Evolutionary conservation across 35 echinoderm and acorn worm genomes (phyloP), one percentile per base, ranked within the genome.

Genomic region (Ophiothrix spiculata): DNA sequence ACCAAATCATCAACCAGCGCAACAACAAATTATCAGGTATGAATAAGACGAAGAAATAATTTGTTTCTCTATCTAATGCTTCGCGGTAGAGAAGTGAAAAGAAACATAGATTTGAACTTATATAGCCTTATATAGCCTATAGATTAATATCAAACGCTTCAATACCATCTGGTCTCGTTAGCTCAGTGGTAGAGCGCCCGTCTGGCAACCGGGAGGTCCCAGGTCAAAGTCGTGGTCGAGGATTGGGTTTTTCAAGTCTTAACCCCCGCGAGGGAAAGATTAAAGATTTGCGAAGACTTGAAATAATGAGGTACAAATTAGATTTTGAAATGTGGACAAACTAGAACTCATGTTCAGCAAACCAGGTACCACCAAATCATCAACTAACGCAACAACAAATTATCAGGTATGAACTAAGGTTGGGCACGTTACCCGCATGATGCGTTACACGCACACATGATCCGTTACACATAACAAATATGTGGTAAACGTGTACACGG

Each of bases 311-410:
- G n/a, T n/a, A n/a, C 84, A 76, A 41, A 86, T 74, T 40, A 89
- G 87, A 11, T 40, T 93, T 8, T 89, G 87, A 81, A 87, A 93
- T n/a, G 92, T 87, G 31, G 92, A 86, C 0, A 89, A 80, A 46
- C 60, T 93, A 35, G 92, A 87, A 29, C 82, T 93, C 0, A 89
- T 89, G 37, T 77, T 76, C 37, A 80, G 74, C 39, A 93, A 93
- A 76, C 79, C 85, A n/a, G n/a, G 80, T 42, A 79, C 39, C 12
- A 79, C 17, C 1, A 11, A 79, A 37, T 25, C 16, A 41, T 31
- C 75, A 8, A 77, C 0, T 38, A 39, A 34, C 28, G 38, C 17
- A 79, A 6, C 32, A 37, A 25, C 36, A 15, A 38, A n/a, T 79
- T 38, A 79, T 38, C 77, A 79, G 39, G 77, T 79, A 39, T 31